These are phyloP conservation scores for Ellobius talpinus DNA, from an alignment of 2,113 vertebrate genomes.

Conservation along the genomic window DNA sequence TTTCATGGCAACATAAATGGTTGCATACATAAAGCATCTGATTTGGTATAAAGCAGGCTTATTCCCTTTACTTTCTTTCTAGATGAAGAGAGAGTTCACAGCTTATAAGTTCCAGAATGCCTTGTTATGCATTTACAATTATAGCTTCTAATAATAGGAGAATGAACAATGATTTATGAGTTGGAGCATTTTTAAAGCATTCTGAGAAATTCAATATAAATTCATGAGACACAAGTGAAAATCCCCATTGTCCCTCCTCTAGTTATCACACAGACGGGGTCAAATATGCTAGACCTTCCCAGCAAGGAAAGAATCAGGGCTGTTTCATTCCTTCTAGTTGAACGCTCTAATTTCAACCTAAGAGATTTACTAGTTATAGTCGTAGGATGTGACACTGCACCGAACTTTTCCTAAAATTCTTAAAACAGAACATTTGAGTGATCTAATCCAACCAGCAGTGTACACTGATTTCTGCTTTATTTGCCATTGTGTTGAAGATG, in stretches of 20 bases:
- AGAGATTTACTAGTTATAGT: not conserved
- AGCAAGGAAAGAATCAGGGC: not conserved
- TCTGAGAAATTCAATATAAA: conserved; percentile 65
- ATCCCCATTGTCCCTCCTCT: not conserved
- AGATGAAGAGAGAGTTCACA: conserved; percentile 46
- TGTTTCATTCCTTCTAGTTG: not conserved
- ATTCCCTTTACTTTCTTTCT: conserved; percentile 14
- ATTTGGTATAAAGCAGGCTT: conserved; percentile 24
- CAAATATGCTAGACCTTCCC: not conserved
- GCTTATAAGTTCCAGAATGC: conserved; percentile 43
- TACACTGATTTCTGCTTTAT: conserved; percentile 29
- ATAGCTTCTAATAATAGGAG: conserved; percentile 50
- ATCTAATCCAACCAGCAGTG: not conserved
- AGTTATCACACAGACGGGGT: not conserved
- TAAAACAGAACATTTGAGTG: not conserved
- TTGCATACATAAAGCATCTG: not conserved
- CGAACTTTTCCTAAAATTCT: conserved; percentile 31
- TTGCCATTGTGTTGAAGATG: not conserved
- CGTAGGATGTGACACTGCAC: not conserved
- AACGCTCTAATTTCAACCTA: not conserved
- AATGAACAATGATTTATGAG: conserved; percentile 50
- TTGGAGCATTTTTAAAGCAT: conserved; percentile 26
- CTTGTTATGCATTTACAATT: conserved; percentile 59
- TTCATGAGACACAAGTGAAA: conserved; percentile 63
- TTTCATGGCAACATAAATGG: not conserved